These are phyloP conservation scores for Resseliella maxima DNA, from an alignment of 2,888 invertebrate species.

Conservation along the genomic window DNA sequence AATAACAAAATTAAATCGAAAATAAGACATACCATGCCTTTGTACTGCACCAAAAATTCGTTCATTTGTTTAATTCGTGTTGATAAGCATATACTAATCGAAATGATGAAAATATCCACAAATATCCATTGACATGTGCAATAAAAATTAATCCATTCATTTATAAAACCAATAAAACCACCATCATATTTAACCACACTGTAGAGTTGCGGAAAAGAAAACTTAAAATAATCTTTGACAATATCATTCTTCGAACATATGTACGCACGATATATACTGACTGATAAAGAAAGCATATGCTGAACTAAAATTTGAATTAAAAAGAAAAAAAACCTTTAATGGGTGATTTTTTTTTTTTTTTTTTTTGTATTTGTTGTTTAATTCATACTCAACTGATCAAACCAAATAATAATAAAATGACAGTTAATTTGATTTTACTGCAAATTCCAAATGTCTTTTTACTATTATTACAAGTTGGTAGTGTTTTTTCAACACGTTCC, in stretches of 20 bases:
- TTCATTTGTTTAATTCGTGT: constrained; percentile 73
- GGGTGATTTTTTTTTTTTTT: too few relatives aligned
- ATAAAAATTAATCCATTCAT: constrained; percentile 64
- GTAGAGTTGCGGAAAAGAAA: constrained; percentile 70
- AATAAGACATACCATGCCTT: constrained; percentile 61
- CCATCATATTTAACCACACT: constrained; percentile 67
- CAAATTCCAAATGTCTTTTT: not conserved
- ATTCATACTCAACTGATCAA: constrained; percentile 26
- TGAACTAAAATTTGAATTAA: constrained; percentile 71
- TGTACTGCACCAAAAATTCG: constrained; percentile 58
- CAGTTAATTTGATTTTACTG: constrained; percentile 11
- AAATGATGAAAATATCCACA: constrained; percentile 75
- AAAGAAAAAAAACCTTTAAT: not conserved
- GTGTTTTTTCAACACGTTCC: constrained; percentile 26
- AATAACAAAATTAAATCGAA: too few relatives aligned
- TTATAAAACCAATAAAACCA: constrained; percentile 68
- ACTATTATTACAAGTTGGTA: not conserved
- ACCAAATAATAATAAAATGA: not conserved
- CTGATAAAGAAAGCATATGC: constrained; percentile 73
- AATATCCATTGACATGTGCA: constrained; percentile 77
- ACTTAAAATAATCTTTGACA: constrained; percentile 64
- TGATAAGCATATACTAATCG: constrained; percentile 73
- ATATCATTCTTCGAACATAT: not conserved
- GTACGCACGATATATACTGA: constrained; percentile 65
- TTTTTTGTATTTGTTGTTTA: not conserved